Conservation (phyloP, 2,888 invertebrate species). For the Athetis lepigone region DNA sequence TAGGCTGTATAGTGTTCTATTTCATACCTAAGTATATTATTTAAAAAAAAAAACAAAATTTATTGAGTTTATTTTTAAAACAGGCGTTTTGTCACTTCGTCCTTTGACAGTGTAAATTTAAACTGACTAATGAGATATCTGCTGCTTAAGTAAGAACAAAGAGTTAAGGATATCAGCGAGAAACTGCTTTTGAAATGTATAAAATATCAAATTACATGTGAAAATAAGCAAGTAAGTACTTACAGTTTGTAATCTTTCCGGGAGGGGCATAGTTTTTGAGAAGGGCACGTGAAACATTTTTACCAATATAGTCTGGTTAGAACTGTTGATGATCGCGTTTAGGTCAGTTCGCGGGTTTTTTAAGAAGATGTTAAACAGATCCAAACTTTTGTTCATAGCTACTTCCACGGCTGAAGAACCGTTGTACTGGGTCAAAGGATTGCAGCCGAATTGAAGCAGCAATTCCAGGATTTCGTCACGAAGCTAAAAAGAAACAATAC, state of each 20-base stretch:
- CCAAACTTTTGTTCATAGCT: slow-evolving; percentile 71
- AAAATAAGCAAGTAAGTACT: slow-evolving; percentile 2
- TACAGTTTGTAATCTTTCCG: slow-evolving; percentile 76
- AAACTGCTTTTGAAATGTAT: too few species aligned
- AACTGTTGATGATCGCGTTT: slow-evolving; percentile 77
- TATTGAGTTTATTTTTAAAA: too few species aligned
- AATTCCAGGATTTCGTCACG: slow-evolving; percentile 71
- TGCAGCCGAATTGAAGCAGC: slow-evolving; percentile 77
- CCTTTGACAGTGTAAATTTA: too few species aligned
- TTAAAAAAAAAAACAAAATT: too few species aligned
- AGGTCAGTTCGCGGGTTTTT: slow-evolving; percentile 74
- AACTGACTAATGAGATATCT: too few species aligned
- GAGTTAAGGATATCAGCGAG: too few species aligned
- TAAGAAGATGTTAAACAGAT: slow-evolving; percentile 77
- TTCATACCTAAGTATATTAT: too few species aligned
- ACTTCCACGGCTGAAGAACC: slow-evolving; percentile 78
- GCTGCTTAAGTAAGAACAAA: too few species aligned
- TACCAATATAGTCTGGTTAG: slow-evolving; percentile 77
- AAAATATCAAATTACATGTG: too few species aligned
- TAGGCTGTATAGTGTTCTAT: too few species aligned
- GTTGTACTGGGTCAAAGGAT: slow-evolving; percentile 71
- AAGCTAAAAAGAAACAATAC: slow-evolving; percentile 67
- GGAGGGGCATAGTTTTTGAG: slow-evolving; percentile 69
- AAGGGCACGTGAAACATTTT: slow-evolving; percentile 79
- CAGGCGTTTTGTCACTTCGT: too few species aligned